These are phyloP conservation scores for Gymnarchus niloticus DNA, from an alignment of 2,113 vertebrate genomes.

Conservation along the genomic window DNA sequence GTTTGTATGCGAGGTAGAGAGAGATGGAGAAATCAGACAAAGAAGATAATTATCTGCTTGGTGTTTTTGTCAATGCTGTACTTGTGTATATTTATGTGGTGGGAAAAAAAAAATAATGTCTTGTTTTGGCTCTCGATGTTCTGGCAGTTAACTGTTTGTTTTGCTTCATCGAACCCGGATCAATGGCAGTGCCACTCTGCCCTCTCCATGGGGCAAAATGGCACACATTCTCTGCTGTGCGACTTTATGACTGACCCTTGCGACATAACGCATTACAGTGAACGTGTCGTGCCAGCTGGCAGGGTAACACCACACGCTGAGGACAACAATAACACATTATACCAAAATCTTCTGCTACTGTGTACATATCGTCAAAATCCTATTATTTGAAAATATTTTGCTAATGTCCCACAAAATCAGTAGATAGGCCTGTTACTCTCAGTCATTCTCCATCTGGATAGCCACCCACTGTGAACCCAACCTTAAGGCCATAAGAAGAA, in stretches of 20 bases:
- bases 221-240: not conserved
- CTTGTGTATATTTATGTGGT: not conserved
- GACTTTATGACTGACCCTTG: not conserved
- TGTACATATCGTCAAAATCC: not conserved
- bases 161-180: not conserved
- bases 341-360: not conserved
- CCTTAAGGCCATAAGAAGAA: not conserved
- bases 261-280: not conserved
- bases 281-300: not conserved
- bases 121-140: not conserved
- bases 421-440: too few species aligned
- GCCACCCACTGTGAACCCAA: too few species aligned
- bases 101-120: conserved; percentile 6
- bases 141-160: not conserved
- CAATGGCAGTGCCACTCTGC: not conserved
- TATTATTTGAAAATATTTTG: not conserved
- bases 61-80: not conserved
- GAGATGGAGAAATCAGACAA: not conserved
- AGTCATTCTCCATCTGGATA: too few species aligned
- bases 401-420: not conserved
- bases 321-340: conserved; percentile 14
- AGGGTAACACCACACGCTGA: not conserved
- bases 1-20: conserved; percentile 4
- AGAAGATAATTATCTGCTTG: not conserved
- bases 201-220: not conserved